Evolutionary conservation across 2,113 vertebrate genomes (phyloP), one percentile per base, ranked within the genome.

Genomic region (Apus apus): DNA sequence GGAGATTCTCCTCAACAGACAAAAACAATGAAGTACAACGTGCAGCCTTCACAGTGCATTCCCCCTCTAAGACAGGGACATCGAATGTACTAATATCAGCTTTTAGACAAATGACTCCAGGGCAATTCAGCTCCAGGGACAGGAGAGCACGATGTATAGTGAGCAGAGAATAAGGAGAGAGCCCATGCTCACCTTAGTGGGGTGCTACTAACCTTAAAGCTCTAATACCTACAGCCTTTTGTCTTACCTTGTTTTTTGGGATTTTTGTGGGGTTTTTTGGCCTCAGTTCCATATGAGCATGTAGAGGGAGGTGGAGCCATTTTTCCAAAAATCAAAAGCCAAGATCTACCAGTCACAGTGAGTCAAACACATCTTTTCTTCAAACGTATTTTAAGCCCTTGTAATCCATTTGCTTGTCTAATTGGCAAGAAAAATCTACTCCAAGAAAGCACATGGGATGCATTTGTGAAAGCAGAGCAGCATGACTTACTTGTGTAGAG

Each of bases 401-500:
- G 8, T 25, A 73, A 80, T 46, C 48, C 36, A 7, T 75, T 64
- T 65, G 17, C 50, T 48, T 58, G n/a, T 57, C 56, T 79, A 62
- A 73, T 4, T 70, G 56, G 21, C 16, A 71, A 80, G 51, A 71
- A 84, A 36, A 51, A 75, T 16, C 19, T 45, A 32, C 46, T 30
- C 17, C 48, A 45, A 75, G 40, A 34, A 61, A 57, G 32, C 22
- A 70, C 25, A 40, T 2, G 13, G 15, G 7, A 16, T 77, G 22
- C 7, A 18, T 46, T 62, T 68, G 61, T n/a, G 29, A 25, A 85
- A 81, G 53, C 64, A 56, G 25, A 64, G 43, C 12, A 58, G 29
- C 9, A 5, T 21, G 20, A 34, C 38, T 38, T 36, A 48, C 10
- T 36, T 62, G 14, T 19, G 2, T 43, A 62, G 0, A 0, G 20